Evolutionary conservation across 2,113 vertebrate species (phyloP).

Genomic region (Eupsittula cactorum): DNA sequence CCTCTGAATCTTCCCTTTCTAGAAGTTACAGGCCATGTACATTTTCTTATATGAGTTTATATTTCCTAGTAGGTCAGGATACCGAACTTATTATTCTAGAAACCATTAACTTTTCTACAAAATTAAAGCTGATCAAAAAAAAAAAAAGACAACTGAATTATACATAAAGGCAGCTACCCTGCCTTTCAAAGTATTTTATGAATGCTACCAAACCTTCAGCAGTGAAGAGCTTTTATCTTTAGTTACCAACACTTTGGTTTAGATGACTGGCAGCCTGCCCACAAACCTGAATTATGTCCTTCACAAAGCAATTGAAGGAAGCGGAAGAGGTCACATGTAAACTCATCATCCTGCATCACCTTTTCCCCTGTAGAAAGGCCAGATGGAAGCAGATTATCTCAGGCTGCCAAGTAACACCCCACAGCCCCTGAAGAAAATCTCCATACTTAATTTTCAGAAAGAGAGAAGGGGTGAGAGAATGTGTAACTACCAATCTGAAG

Average conservation of each 20-base stretch:
- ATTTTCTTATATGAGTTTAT: not conserved
- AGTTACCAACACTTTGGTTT: not conserved
- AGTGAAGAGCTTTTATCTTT: not conserved
- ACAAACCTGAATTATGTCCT: slow-evolving; percentile 94
- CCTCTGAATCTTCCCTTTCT: not conserved
- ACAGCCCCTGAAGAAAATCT: not conserved
- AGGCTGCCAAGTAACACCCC: not conserved
- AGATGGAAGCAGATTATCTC: slow-evolving; percentile 38
- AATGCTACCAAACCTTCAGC: not conserved
- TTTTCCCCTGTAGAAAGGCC: slow-evolving; percentile 88
- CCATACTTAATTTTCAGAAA: not conserved
- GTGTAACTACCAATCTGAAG: slow-evolving; percentile 65
- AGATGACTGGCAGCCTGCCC: not conserved
- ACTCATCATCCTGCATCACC: slow-evolving; percentile 95
- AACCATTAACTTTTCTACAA: not conserved
- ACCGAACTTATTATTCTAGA: not conserved
- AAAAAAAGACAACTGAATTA: not conserved
- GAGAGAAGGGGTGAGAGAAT: slow-evolving; percentile 8
- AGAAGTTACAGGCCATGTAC: not conserved
- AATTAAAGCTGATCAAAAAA: not conserved
- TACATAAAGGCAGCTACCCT: not conserved
- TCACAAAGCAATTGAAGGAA: slow-evolving; percentile 96
- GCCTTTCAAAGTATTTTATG: not conserved
- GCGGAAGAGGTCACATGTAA: slow-evolving; percentile 96
- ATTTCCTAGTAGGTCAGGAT: not conserved